Evolutionary conservation across 64 coral and sea anemone genomes (phyloP).

Genomic region (Astreopora myriophthalma): DNA sequence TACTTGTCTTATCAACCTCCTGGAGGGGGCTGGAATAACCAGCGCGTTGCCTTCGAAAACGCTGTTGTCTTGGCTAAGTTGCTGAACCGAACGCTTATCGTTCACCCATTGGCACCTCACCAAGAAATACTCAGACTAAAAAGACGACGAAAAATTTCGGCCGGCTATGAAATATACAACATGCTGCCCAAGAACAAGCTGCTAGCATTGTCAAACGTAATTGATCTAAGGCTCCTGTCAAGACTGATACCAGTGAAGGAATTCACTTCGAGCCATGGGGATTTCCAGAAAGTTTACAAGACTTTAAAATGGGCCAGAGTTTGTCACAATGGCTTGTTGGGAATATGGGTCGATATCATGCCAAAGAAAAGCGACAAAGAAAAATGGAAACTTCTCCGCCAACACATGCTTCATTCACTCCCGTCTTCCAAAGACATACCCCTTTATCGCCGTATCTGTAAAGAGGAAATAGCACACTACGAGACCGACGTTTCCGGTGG

Average conservation of each 20-base stretch:
- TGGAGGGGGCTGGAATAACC: constrained; percentile 99
- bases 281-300: constrained; percentile 45
- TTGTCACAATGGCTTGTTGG: constrained; percentile 86
- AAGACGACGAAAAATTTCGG: neutral
- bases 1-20: constrained; percentile 97
- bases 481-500: neutral
- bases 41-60: constrained; percentile 96
- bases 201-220: constrained; percentile 82
- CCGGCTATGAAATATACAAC: constrained; percentile 78
- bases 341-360: constrained; percentile 80
- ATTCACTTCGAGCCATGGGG: constrained; percentile 60
- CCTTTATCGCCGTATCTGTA: constrained; percentile 66
- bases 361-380: constrained; percentile 35
- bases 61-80: constrained; percentile 92
- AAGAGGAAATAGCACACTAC: constrained; percentile 3
- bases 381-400: constrained; percentile 42
- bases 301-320: constrained; percentile 57
- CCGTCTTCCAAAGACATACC: constrained; percentile 12
- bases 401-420: neutral
- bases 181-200: constrained; percentile 46
- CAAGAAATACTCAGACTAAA: constrained; percentile 68
- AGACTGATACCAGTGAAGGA: constrained; percentile 81
- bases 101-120: constrained; percentile 92
- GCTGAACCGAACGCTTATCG: constrained; percentile 86
- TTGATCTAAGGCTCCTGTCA: constrained; percentile 81